Percentiles rank a stretch among this genome's conserved stretches.
phyloP scores from a whole-genome alignment of 92 coral and sea anemone genomes.

The Zoanthus sansibaricus region DNA sequence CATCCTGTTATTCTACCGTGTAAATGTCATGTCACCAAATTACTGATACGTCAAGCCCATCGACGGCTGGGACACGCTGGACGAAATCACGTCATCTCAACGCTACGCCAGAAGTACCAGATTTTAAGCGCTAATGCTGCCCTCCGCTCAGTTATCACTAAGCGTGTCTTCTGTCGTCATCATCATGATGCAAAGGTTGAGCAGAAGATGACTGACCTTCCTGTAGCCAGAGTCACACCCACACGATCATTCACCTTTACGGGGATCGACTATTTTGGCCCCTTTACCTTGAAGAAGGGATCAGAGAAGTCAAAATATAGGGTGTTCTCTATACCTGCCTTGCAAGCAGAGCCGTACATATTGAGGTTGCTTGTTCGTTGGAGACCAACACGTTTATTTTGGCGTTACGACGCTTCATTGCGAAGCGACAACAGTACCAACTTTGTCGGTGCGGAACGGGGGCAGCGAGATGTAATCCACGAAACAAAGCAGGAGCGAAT shows the following conservation, averaged over 20 bases:
- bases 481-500: slow-evolving; percentile 56
- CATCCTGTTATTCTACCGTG: neutral
- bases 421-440: slow-evolving; percentile 69
- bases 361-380: too few relatives aligned
- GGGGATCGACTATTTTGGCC: neutral
- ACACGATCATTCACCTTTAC: neutral
- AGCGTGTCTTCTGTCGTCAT: slow-evolving; percentile 54
- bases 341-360: too few relatives aligned
- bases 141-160: slow-evolving; percentile 43
- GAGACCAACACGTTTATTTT: too few relatives aligned
- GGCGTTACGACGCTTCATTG: neutral
- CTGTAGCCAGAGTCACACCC: slow-evolving; percentile 16
- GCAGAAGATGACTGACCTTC: slow-evolving; percentile 11
- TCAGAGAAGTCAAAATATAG: neutral
- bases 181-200: neutral
- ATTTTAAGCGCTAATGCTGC: slow-evolving; percentile 60
- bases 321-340: slow-evolving; percentile 45
- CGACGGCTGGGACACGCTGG: too few relatives aligned
- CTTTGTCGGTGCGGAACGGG: slow-evolving; percentile 63
- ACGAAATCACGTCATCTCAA: too few relatives aligned
- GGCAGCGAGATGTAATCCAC: slow-evolving; percentile 48
- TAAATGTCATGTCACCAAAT: too few relatives aligned
- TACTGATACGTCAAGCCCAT: too few relatives aligned
- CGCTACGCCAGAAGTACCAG: slow-evolving; percentile 40
- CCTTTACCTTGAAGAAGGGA: neutral